phyloP scores from a whole-genome alignment of 2,888 invertebrate species.

The Hypolimnas misippus region DNA sequence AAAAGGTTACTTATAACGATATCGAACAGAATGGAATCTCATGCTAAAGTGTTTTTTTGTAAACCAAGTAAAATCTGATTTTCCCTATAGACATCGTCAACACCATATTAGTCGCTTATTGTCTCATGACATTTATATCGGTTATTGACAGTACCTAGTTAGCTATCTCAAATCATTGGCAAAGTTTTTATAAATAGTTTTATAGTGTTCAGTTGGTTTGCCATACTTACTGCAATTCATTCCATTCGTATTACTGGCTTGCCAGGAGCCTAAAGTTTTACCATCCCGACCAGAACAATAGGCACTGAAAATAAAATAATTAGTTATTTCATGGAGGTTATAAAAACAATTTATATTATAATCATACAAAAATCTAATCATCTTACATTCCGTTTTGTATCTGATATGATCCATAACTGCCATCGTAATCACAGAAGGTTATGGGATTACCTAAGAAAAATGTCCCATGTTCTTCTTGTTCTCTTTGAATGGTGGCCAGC shows the following conservation, averaged over 20 bases:
- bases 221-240: slow-evolving; percentile 86
- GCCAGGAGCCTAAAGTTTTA: slow-evolving; percentile 81
- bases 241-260: slow-evolving; percentile 61
- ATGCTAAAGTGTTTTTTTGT: no score
- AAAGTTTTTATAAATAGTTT: not conserved
- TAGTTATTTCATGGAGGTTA: not conserved
- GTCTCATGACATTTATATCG: not conserved
- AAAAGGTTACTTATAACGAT: no score
- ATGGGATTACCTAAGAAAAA: slow-evolving; percentile 76
- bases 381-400: slow-evolving; percentile 83
- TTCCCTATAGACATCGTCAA: not conserved
- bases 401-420: slow-evolving; percentile 84
- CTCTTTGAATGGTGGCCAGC: slow-evolving; percentile 73
- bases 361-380: not conserved
- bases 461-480: slow-evolving; percentile 85
- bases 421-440: slow-evolving; percentile 86
- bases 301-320: slow-evolving; percentile 67
- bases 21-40: no score
- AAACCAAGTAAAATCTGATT: not conserved
- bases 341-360: not conserved
- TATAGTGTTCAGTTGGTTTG: no score
- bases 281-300: slow-evolving; percentile 86
- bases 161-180: not conserved
- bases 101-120: not conserved
- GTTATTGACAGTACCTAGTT: not conserved